Conservation (phyloP, 2,113 vertebrate species). For the Pelmatolapia mariae region DNA sequence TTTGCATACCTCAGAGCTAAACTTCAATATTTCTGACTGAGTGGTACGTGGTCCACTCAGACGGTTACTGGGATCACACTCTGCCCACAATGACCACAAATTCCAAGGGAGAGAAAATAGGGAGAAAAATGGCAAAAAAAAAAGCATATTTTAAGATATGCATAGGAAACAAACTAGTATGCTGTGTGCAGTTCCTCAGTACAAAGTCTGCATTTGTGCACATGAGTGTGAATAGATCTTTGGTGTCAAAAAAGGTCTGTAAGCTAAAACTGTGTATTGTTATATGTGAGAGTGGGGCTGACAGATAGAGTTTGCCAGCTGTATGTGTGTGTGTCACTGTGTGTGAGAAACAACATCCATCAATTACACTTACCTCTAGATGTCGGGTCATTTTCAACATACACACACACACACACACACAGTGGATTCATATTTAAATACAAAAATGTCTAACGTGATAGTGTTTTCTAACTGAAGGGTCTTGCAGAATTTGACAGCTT, state of each 20-base stretch:
- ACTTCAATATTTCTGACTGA: background rate
- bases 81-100: background rate
- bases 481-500: background rate
- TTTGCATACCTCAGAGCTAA: background rate
- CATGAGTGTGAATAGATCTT: background rate
- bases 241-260: background rate
- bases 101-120: background rate
- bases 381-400: slow-evolving; percentile 6
- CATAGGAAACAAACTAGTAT: background rate
- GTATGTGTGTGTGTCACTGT: background rate
- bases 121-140: background rate
- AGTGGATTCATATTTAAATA: background rate
- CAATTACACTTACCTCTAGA: slow-evolving; percentile 26
- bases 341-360: slow-evolving; percentile 28
- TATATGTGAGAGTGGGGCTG: background rate
- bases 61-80: background rate
- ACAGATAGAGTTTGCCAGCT: background rate
- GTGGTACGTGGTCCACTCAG: background rate
- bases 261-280: background rate
- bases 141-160: background rate
- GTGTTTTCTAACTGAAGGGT: background rate
- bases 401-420: background rate
- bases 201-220: background rate
- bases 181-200: background rate
- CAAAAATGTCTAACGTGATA: background rate